A percentile compares a stretch with the other conserved stretches of the same genome.
phyloP scores from a whole-genome alignment of 2,113 vertebrate genomes.

The Numida meleagris region DNA sequence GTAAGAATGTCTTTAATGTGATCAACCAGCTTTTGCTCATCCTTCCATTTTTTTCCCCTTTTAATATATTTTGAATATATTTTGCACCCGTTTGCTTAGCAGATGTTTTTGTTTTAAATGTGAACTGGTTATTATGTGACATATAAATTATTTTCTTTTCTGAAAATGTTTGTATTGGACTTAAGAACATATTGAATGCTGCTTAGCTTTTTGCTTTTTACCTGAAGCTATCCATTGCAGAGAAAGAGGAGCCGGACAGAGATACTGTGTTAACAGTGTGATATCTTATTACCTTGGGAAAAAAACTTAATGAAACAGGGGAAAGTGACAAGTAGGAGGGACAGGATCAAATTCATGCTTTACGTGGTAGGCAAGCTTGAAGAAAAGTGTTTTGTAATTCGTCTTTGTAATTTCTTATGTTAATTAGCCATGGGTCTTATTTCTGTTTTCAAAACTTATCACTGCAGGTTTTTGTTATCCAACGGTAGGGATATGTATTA shows the following conservation, averaged over 20 bases:
- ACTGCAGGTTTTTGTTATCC: neutral
- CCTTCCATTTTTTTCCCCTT: neutral
- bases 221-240: neutral
- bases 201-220: neutral
- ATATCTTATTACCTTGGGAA: neutral
- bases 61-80: neutral
- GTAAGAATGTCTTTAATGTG: neutral
- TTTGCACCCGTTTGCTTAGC: conserved; percentile 1
- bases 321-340: neutral
- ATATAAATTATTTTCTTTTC: neutral
- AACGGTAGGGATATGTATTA: neutral
- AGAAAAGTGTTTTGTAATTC: neutral
- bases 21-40: neutral
- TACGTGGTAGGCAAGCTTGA: neutral
- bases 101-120: conserved; percentile 20
- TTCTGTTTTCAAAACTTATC: neutral
- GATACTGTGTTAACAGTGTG: neutral
- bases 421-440: neutral
- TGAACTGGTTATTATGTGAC: neutral
- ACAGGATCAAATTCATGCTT: neutral
- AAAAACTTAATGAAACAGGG: neutral
- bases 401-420: neutral
- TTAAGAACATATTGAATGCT: neutral
- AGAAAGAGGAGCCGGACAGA: neutral
- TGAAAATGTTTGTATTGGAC: neutral